These are phyloP conservation scores for Tenthredo mesomela DNA, from an alignment of 2,888 invertebrate genomes.

Conservation along the genomic window DNA sequence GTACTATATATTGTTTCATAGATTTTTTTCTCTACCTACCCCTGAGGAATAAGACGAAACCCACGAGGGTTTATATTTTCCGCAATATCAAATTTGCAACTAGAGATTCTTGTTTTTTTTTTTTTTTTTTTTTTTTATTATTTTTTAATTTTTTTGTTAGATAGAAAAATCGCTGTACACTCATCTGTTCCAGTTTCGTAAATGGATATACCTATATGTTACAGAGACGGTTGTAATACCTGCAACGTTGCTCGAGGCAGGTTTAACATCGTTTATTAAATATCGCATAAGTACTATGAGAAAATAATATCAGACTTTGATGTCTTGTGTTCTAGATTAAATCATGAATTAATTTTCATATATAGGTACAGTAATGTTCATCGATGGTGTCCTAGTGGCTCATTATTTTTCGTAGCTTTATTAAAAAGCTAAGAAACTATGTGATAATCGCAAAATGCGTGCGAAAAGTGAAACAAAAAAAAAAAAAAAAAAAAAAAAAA, in stretches of 20 bases:
- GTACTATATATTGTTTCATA: no score
- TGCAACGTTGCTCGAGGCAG: background rate
- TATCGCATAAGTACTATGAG: conserved; percentile 18
- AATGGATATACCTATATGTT: background rate
- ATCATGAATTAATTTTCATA: conserved; percentile 3
- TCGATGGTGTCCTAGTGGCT: no score
- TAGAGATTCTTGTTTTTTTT: no score
- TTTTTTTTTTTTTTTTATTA: no score
- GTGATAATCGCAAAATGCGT: background rate
- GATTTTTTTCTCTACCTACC: no score
- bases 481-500: background rate
- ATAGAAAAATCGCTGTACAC: background rate
- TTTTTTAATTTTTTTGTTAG: background rate
- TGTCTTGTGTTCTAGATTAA: background rate
- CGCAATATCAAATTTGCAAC: no score
- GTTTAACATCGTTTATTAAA: background rate
- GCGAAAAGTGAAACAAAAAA: background rate
- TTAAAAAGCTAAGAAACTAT: no score
- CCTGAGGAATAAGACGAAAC: no score
- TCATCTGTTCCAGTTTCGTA: background rate
- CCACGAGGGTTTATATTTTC: no score
- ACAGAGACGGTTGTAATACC: background rate
- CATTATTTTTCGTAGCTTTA: no score
- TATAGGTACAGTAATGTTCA: no score
- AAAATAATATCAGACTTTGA: conserved; percentile 13